Percentiles rank a stretch among this genome's conserved stretches.
phyloP scores from a whole-genome alignment of 1,140 invertebrate species.

The Belonocnema kinseyi region DNA sequence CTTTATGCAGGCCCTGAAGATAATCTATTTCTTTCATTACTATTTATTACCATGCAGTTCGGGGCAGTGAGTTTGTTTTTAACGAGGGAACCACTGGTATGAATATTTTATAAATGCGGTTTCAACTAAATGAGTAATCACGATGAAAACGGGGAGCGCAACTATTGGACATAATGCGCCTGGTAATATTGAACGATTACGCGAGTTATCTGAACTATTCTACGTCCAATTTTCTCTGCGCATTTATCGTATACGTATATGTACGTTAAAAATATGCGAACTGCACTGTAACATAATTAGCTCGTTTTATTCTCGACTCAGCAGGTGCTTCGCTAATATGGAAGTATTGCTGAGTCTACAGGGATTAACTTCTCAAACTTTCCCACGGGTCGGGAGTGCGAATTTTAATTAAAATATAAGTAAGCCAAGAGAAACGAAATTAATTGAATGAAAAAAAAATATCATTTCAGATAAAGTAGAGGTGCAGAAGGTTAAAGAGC shows the following conservation, averaged over 20 bases:
- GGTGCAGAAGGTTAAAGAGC: no score
- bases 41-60: slow-evolving; percentile 21
- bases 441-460: slow-evolving; percentile 44
- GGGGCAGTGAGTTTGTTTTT: not conserved
- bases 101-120: slow-evolving; percentile 40
- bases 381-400: slow-evolving; percentile 39
- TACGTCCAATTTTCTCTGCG: not conserved
- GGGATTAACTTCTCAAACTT: slow-evolving; percentile 60
- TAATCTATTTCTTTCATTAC: slow-evolving; percentile 33
- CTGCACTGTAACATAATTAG: slow-evolving; percentile 54
- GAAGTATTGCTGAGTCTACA: slow-evolving; percentile 51
- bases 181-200: slow-evolving; percentile 11
- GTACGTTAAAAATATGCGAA: not conserved
- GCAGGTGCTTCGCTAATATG: slow-evolving; percentile 46
- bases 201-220: slow-evolving; percentile 30
- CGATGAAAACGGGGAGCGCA: slow-evolving; percentile 29
- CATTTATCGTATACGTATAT: not conserved
- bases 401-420: slow-evolving; percentile 62
- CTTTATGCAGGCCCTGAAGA: not conserved
- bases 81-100: slow-evolving; percentile 17
- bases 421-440: slow-evolving; percentile 45
- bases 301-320: slow-evolving; percentile 49
- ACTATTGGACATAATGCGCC: slow-evolving; percentile 26
- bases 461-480: not conserved
- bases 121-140: slow-evolving; percentile 46